phyloP scores from a whole-genome alignment of 2,113 vertebrate genomes.

The Chionodraco myersi region DNA sequence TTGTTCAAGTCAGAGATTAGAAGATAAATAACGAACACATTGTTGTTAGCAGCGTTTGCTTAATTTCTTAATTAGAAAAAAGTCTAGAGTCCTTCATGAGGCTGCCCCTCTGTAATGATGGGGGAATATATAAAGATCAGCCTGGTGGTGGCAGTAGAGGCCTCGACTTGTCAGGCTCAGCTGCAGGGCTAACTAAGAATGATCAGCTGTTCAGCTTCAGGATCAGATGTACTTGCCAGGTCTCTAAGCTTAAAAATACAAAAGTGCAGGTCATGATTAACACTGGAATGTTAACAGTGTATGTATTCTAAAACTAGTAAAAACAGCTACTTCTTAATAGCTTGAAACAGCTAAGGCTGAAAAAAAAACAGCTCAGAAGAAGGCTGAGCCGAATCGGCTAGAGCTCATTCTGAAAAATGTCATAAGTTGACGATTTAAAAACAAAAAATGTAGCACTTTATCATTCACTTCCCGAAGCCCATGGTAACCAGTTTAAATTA shows the following conservation, averaged over 20 bases:
- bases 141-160: background rate
- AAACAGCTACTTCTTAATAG: background rate
- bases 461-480: background rate
- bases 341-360: background rate
- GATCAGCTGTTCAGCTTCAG: background rate
- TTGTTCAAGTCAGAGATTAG: background rate
- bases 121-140: background rate
- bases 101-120: background rate
- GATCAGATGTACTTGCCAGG: background rate
- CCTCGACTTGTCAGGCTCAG: background rate
- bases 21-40: background rate
- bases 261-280: background rate
- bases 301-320: background rate
- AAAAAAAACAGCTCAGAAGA: background rate
- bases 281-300: background rate
- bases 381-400: background rate
- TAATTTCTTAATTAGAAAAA: slow-evolving; percentile 10
- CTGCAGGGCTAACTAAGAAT: too few relatives aligned
- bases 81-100: background rate
- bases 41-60: background rate
- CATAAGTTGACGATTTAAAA: too few relatives aligned
- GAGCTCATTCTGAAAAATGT: too few relatives aligned
- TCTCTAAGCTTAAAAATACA: background rate
- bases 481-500: background rate
- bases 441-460: background rate